Percentiles rank a stretch among this genome's conserved stretches.
Conservation (phyloP, 2,888 invertebrate genomes). For the Pecten maximus region DNA sequence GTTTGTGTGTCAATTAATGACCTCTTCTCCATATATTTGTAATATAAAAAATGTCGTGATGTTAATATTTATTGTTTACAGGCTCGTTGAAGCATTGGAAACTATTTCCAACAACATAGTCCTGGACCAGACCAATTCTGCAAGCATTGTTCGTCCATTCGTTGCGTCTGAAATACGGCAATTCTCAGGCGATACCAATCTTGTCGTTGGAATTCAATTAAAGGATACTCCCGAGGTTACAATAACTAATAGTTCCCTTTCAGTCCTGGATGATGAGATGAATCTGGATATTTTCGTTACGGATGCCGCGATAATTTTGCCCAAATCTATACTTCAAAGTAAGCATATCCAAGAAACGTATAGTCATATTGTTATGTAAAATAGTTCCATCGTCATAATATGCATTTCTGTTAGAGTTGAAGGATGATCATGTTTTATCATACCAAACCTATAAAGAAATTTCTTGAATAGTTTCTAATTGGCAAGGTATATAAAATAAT, state of each 20-base stretch:
- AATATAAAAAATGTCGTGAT: too few species aligned
- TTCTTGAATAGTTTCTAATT: too few species aligned
- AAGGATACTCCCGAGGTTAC: not conserved
- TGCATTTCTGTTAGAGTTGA: too few species aligned
- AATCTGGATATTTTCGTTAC: conserved; percentile 12
- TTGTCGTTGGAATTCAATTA: conserved; percentile 24
- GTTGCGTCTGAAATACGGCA: conserved; percentile 50
- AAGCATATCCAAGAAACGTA: not conserved
- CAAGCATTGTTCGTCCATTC: not conserved
- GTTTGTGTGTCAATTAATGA: too few species aligned
- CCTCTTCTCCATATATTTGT: too few species aligned
- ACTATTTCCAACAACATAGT: not conserved
- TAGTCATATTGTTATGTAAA: too few species aligned
- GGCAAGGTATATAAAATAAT: too few species aligned
- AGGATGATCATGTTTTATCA: too few species aligned
- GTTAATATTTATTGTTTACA: not conserved
- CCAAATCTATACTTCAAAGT: conserved; percentile 30
- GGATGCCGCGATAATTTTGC: conserved; percentile 42
- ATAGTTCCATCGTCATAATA: too few species aligned
- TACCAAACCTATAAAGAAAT: too few species aligned
- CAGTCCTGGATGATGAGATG: not conserved
- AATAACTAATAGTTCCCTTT: conserved; percentile 36
- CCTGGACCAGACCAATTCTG: not conserved
- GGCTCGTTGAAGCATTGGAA: not conserved
- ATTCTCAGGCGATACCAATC: not conserved